Evolutionary conservation across 2,888 invertebrate genomes (phyloP), one percentile per base, ranked within the genome.

Genomic region (Nomada flava): DNA sequence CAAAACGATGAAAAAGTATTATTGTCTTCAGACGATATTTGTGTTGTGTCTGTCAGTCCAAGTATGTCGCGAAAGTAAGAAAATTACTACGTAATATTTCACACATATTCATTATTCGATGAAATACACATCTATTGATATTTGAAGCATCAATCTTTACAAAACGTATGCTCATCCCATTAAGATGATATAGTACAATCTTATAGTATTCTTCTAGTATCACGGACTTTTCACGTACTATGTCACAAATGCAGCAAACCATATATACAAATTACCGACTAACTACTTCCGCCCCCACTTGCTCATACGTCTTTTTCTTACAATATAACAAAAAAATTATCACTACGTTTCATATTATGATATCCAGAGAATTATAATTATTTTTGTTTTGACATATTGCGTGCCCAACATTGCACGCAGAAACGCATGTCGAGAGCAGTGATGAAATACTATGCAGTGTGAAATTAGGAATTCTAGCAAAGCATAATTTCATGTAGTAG

Each of bases 271-370:
- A 86, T 86, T 83, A 83, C 77, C 67, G 81, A 87, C 20, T 73
- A 72, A 73, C 69, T 76, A 82, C 86, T 82, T 88, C 82, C 86
- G 83, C 79, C 81, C 86, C 76, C 88, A 85, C 85, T 87, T 78
- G 65, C 70, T 83, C 64, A 60, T 79, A 72, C 69, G 82, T 79
- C 79, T 86, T 84, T 80, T 80, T 69, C 64, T 50, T 53, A 72
- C 53, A 73, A 29, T 29, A 50, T 62, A 47, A 47, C 53, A 29
- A 76, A 76, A 70, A 60, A 55, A 83, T 77, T 65, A 63, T 75
- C 29, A 65, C 50, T 44, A 55, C 62, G 50, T 79, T 60, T 60
- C 60, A 36, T n/a, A 18, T 64, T 29, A 44, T 62, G 53, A 76
- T 82, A 69, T 69, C 67, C 71, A 70, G 55, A 80, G 79, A 74